phyloP scores from a whole-genome alignment of 2,113 vertebrate species.

The Elachura formosa region DNA sequence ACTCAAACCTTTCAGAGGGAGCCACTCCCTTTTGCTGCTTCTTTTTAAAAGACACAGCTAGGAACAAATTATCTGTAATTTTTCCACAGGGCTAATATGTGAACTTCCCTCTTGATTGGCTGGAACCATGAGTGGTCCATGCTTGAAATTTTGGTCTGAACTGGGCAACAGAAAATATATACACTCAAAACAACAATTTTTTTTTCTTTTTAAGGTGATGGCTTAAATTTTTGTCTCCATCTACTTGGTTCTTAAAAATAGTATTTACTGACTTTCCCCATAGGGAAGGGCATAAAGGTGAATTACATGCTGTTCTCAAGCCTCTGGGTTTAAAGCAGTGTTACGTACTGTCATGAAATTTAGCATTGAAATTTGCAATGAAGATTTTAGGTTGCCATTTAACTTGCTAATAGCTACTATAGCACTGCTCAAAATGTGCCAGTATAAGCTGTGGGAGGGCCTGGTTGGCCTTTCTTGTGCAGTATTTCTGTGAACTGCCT shows the following conservation, averaged over 20 bases:
- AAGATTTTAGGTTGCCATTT: background rate
- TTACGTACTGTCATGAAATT: background rate
- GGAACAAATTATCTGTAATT: background rate
- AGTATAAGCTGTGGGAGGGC: background rate
- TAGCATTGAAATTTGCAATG: background rate
- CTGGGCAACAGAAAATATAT: background rate
- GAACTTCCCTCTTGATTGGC: background rate
- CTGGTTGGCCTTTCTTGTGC: background rate
- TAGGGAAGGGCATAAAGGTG: background rate
- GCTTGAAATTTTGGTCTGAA: background rate
- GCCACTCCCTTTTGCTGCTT: background rate
- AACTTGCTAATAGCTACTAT: background rate
- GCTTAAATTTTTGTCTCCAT: background rate
- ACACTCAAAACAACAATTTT: background rate
- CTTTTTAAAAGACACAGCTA: background rate
- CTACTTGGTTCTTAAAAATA: background rate
- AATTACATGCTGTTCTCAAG: background rate
- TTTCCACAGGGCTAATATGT: background rate
- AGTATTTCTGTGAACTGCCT: background rate
- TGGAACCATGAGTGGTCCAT: background rate
- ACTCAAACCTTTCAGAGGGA: background rate
- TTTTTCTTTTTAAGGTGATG: background rate
- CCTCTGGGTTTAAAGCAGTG: background rate
- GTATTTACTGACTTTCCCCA: background rate
- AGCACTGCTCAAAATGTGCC: background rate